Percentiles rank a stretch among this genome's conserved stretches.
phyloP scores from a whole-genome alignment of 2,888 invertebrate genomes.

The Dichetophora obliterata region DNA sequence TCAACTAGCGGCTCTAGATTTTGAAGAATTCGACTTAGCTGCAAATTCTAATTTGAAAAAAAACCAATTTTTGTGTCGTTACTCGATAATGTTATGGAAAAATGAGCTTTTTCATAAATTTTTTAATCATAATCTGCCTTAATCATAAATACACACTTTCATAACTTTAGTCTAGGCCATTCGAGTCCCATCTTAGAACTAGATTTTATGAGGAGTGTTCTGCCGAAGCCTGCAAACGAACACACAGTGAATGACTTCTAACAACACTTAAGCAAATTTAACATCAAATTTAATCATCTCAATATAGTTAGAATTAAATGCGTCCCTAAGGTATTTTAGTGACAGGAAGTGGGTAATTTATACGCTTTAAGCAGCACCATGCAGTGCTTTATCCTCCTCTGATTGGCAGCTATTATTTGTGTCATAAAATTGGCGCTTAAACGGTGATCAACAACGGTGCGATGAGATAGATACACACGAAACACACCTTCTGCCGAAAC shows the following conservation, averaged over 20 bases:
- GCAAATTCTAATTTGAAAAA: too few relatives aligned
- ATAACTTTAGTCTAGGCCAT: too few relatives aligned
- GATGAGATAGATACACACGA: neutral
- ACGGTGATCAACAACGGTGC: conserved; percentile 1
- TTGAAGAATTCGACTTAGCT: too few relatives aligned
- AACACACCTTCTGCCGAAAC: conserved; percentile 14
- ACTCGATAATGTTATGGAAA: too few relatives aligned
- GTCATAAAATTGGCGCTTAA: conserved; percentile 36
- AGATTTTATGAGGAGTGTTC: neutral
- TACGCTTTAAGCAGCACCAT: neutral
- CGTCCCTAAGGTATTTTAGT: neutral
- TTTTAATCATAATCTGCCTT: too few relatives aligned
- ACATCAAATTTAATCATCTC: conserved; percentile 10
- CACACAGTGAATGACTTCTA: neutral
- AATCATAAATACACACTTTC: too few relatives aligned
- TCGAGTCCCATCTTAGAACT: neutral
- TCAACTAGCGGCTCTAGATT: too few relatives aligned
- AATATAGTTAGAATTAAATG: conserved; percentile 10
- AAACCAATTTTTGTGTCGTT: too few relatives aligned
- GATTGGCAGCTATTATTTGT: conserved; percentile 27
- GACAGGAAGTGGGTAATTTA: conserved; percentile 35
- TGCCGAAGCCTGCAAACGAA: neutral
- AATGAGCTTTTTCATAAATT: too few relatives aligned
- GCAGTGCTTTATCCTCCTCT: conserved; percentile 16
- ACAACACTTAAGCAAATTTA: neutral